These are phyloP conservation scores for Acromyrmex charruanus DNA, from an alignment of 1,140 invertebrate genomes.

Conservation along the genomic window DNA sequence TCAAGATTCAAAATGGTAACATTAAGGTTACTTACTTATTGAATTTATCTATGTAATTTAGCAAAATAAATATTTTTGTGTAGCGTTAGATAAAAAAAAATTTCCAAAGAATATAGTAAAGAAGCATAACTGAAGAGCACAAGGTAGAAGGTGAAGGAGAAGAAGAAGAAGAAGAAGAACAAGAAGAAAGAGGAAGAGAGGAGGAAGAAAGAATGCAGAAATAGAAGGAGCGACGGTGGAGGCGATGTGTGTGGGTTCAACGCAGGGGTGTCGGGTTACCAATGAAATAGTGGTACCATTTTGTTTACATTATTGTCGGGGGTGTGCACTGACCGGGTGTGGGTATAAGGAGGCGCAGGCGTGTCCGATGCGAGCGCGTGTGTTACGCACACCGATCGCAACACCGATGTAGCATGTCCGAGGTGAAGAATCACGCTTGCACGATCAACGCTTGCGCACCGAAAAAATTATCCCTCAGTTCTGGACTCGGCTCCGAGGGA, in stretches of 20 bases:
- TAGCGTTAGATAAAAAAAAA: neutral
- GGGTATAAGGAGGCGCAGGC: conserved; percentile 37
- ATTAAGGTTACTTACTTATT: too few relatives aligned
- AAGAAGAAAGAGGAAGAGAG: neutral
- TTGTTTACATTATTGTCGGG: conserved; percentile 86
- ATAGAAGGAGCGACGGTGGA: conserved; percentile 37
- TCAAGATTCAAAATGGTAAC: too few relatives aligned
- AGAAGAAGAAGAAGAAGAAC: neutral
- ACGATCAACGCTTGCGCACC: conserved; percentile 44
- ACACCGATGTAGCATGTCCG: conserved; percentile 68
- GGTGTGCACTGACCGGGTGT: conserved; percentile 50
- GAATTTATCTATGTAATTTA: too few relatives aligned
- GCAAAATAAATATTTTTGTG: neutral
- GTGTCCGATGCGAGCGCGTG: conserved; percentile 36
- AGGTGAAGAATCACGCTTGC: conserved; percentile 64
- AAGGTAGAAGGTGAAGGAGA: neutral
- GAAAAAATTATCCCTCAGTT: conserved; percentile 68
- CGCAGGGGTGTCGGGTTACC: conserved; percentile 83
- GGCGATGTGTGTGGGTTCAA: conserved; percentile 84
- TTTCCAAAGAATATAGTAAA: neutral
- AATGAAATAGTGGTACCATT: conserved; percentile 86
- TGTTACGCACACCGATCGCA: conserved; percentile 59
- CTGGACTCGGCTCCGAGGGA: conserved; percentile 43
- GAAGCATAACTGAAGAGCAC: conserved; percentile 21
- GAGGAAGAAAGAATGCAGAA: neutral